These are phyloP conservation scores for Lutjanus argentimaculatus DNA, from an alignment of 2,797 vertebrate species.

Conservation along the genomic window DNA sequence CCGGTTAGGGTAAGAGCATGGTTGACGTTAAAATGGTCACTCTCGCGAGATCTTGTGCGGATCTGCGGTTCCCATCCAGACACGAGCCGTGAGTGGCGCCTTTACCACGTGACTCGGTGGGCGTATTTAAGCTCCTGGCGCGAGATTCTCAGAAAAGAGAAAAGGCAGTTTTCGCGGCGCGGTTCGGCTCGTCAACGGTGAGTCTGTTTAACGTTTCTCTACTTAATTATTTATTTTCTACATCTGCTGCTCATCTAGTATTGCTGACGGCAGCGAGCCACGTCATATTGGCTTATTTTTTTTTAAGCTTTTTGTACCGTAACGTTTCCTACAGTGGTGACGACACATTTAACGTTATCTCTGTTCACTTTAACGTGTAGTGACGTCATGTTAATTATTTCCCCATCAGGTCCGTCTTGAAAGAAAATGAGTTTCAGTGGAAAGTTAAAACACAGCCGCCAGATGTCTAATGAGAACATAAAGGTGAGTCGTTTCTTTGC, in stretches of 20 bases:
- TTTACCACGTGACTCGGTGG: slow-evolving; percentile 4
- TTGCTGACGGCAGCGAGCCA: fast-evolving
- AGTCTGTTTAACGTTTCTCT: fast-evolving
- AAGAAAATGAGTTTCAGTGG: slow-evolving; percentile 85
- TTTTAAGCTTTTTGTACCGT: background rate
- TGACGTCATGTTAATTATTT: background rate
- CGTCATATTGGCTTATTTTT: background rate
- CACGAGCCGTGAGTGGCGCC: background rate
- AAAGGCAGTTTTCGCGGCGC: fast-evolving
- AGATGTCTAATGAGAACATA: slow-evolving; percentile 79
- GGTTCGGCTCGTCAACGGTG: fast-evolving
- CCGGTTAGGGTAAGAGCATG: too few relatives aligned
- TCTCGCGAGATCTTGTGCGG: too few relatives aligned
- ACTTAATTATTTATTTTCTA: fast-evolving
- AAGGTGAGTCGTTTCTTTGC: slow-evolving; percentile 82
- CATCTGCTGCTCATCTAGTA: fast-evolving
- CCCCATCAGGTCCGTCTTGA: slow-evolving; percentile 14
- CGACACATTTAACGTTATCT: background rate
- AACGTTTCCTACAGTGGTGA: background rate
- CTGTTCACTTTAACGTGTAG: background rate
- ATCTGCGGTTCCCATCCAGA: too few relatives aligned
- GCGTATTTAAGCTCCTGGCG: slow-evolving; percentile 85
- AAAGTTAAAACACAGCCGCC: slow-evolving; percentile 80
- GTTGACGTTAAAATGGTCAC: too few relatives aligned
- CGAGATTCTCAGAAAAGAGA: slow-evolving; percentile 47